Evolutionary conservation across 1,140 invertebrate species (phyloP).

Genomic region (Procambarus clarkii): DNA sequence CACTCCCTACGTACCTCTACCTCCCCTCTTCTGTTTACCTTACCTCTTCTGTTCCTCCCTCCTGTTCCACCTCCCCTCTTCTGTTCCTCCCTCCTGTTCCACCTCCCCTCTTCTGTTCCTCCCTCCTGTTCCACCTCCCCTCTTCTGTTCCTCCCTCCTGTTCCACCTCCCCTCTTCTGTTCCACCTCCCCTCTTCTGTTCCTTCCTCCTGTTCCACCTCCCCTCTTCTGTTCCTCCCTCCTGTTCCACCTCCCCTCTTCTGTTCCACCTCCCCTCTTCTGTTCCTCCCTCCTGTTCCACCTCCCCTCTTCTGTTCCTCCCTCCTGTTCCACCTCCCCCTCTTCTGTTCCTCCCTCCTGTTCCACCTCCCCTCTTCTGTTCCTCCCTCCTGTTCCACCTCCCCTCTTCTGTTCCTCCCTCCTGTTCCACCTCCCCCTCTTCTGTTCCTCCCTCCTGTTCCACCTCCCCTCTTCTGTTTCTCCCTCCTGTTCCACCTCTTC

Average conservation of each 20-base stretch:
- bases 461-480: too few relatives aligned
- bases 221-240: too few relatives aligned
- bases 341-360: too few relatives aligned
- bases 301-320: too few relatives aligned
- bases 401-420: too few relatives aligned
- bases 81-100: neutral
- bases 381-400: too few relatives aligned
- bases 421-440: neutral
- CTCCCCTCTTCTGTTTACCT: neutral
- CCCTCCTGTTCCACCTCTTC: neutral
- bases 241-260: neutral
- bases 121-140: neutral
- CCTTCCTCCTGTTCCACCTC: too few relatives aligned
- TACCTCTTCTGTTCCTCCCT: neutral
- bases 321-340: neutral
- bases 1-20: neutral
- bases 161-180: neutral
- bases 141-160: neutral
- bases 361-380: neutral
- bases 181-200: neutral
- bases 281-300: too few relatives aligned
- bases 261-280: neutral
- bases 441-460: too few relatives aligned
- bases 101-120: neutral
- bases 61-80: too few relatives aligned